These are phyloP conservation scores for Gambusia yucatana DNA, from an alignment of 2,797 vertebrate genomes.

Conservation along the genomic window DNA sequence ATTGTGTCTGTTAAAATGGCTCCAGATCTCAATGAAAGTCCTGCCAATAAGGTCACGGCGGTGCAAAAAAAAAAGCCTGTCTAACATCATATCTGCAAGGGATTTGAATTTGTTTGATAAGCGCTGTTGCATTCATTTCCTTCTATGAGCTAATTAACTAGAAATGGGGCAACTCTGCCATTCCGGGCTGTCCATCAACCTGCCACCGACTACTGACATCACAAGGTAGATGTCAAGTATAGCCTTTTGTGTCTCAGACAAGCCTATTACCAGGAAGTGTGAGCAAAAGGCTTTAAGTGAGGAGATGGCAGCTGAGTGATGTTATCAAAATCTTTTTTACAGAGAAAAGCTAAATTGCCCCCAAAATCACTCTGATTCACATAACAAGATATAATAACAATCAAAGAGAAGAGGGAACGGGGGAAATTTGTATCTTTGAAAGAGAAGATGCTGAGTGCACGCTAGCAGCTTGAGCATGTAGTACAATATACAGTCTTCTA, in stretches of 20 bases:
- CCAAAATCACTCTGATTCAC: slow-evolving; percentile 20
- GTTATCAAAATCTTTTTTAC: slow-evolving; percentile 57
- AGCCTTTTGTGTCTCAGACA: slow-evolving; percentile 85
- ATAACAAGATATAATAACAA: slow-evolving; percentile 38
- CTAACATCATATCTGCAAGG: slow-evolving; percentile 67
- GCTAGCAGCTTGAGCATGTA: slow-evolving; percentile 34
- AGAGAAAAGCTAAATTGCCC: slow-evolving; percentile 38
- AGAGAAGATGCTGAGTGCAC: slow-evolving; percentile 34
- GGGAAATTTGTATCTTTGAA: slow-evolving; percentile 28
- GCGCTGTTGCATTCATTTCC: slow-evolving; percentile 81
- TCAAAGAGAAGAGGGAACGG: slow-evolving; percentile 26
- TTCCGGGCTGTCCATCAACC: slow-evolving; percentile 88
- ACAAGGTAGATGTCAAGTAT: slow-evolving; percentile 88
- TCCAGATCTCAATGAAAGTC: slow-evolving; percentile 63
- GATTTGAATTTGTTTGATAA: slow-evolving; percentile 81
- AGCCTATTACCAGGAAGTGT: slow-evolving; percentile 82
- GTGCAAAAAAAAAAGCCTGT: slow-evolving; percentile 67
- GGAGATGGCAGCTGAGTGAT: slow-evolving; percentile 58
- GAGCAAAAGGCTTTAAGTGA: slow-evolving; percentile 61
- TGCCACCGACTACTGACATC: slow-evolving; percentile 84
- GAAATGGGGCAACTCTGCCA: slow-evolving; percentile 78
- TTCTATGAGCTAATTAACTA: slow-evolving; percentile 90
- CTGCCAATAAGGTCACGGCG: slow-evolving; percentile 58
- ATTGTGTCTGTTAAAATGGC: slow-evolving; percentile 51
- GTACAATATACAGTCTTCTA: slow-evolving; percentile 37